A percentile compares a stretch with the other conserved stretches of the same genome.
phyloP scores from a whole-genome alignment of 2,113 vertebrate genomes.

The Myiozetetes cayanensis region DNA sequence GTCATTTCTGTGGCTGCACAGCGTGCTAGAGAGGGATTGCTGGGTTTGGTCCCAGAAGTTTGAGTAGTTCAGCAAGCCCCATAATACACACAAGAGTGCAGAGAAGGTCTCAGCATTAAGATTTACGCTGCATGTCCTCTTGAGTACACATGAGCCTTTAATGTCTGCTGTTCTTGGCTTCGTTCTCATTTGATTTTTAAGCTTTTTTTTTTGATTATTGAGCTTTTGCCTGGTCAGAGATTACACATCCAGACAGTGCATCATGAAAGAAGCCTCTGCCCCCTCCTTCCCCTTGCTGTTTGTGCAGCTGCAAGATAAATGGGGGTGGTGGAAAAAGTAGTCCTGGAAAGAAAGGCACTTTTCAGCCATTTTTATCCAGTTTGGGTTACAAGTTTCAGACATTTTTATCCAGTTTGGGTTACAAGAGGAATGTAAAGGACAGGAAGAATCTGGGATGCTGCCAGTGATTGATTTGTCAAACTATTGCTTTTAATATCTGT shows the following conservation, averaged over 20 bases:
- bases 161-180: not conserved
- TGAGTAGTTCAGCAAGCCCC: not conserved
- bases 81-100: not conserved
- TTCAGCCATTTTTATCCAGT: not conserved
- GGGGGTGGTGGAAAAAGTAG: not conserved
- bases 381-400: not conserved
- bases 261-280: not conserved
- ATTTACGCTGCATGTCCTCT: not conserved
- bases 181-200: not conserved
- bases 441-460: not conserved
- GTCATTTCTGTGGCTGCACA: not conserved
- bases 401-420: not conserved
- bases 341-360: not conserved
- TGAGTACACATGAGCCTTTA: not conserved
- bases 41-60: not conserved
- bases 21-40: not conserved
- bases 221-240: not conserved
- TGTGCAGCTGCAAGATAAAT: not conserved
- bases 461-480: not conserved
- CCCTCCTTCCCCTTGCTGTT: not conserved
- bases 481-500: not conserved
- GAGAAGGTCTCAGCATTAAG: not conserved
- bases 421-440: not conserved
- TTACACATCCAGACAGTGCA: not conserved
- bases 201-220: not conserved